Evolutionary conservation across 2,797 vertebrate genomes (phyloP).

Genomic region (Enteromius thamalakanensis): DNA sequence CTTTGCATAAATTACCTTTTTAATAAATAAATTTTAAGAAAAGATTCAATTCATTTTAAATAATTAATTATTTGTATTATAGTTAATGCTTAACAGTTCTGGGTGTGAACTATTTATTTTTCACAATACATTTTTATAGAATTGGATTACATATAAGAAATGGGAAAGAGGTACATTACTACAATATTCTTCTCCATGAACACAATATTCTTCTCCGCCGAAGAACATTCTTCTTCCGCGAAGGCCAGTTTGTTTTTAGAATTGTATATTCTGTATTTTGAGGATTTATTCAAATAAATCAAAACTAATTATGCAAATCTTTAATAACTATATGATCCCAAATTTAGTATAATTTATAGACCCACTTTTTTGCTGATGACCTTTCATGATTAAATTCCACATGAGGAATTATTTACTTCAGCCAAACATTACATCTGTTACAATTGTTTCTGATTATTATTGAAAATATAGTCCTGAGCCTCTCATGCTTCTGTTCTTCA

Average conservation of each 20-base stretch:
- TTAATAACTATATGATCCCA: neutral
- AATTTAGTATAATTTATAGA: neutral
- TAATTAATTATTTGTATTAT: neutral
- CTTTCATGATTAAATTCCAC: conserved; percentile 1
- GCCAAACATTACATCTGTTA: neutral
- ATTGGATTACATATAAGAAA: neutral
- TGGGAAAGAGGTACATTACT: neutral
- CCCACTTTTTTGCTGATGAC: neutral
- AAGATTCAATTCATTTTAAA: neutral
- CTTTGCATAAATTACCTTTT: neutral
- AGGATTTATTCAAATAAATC: neutral
- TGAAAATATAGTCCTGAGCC: neutral
- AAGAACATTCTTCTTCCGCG: neutral
- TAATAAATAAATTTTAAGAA: neutral
- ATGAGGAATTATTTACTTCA: neutral
- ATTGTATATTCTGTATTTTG: neutral
- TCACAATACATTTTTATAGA: neutral
- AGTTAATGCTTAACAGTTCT: neutral
- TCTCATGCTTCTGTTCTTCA: neutral
- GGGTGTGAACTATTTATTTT: neutral
- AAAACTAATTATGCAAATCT: neutral
- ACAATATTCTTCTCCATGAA: neutral
- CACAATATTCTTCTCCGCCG: neutral
- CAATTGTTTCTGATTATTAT: neutral
- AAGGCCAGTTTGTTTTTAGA: neutral